Evolutionary conservation across 1,140 invertebrate genomes (phyloP), one percentile per base, ranked within the genome.

Genomic region (Brachionus angularis): DNA sequence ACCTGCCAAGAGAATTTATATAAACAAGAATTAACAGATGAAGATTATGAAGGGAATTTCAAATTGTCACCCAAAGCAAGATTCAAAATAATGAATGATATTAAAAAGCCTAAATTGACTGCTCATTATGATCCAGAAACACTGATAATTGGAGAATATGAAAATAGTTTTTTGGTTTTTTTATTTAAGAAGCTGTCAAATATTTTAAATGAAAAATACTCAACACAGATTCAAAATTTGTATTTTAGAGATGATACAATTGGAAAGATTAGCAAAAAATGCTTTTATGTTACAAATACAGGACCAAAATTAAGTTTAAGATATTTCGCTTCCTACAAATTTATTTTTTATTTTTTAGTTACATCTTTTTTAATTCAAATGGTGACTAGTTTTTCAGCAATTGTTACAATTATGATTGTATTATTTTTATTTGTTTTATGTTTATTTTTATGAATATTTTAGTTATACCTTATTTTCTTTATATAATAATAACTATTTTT

Each of bases 321-420:
- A 67, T 29, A 33, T 16, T 18, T 50, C 8, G 62, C 62, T 14
- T 67, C 62, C 1, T 47, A 67, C 25, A 67, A 67, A 67, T 67
- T 67, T 67, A 27, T 67, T 25, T 34, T 67, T 33, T 67, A 67
- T 47, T 67, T 67, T 67, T 50, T 67, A 18, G 31, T 67, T 67
- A 10, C 10, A 42, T 42, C 16, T 16, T 10, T 42, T 16, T 10
- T 42, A 42, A 42, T 42, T 16, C 10, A 42, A 42, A n/a, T n/a
- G n/a, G n/a, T n/a, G n/a, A n/a, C n/a, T n/a, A n/a, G n/a, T n/a
- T n/a, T n/a, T n/a, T n/a, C n/a, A n/a, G n/a, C n/a, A n/a, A n/a
- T n/a, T n/a, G n/a, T n/a, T n/a, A n/a, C n/a, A n/a, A n/a, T n/a
- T n/a, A n/a, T n/a, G n/a, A n/a, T n/a, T n/a, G n/a, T n/a, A n/a